Percentiles rank a stretch among this genome's conserved stretches.
These are phyloP conservation scores for Miichthys miiuy DNA, from an alignment of 2,797 vertebrate genomes.

Conservation along the genomic window DNA sequence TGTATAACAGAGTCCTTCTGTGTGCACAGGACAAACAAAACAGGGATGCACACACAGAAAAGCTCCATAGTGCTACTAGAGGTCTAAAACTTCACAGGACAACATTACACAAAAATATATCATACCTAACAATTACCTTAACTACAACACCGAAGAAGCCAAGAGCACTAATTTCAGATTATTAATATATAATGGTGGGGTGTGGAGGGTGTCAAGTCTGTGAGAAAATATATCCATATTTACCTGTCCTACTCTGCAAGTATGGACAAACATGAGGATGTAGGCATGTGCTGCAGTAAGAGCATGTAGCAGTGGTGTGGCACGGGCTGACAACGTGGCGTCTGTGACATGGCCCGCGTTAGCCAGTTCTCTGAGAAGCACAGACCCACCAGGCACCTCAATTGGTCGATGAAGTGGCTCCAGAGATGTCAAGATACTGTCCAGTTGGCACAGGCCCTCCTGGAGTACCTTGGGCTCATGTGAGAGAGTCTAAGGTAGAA, in stretches of 20 bases:
- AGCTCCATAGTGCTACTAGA: background rate
- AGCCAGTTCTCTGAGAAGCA: slow-evolving; percentile 94
- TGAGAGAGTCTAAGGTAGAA: slow-evolving; percentile 88
- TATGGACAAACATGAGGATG: slow-evolving; percentile 99
- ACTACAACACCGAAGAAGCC: too few species aligned
- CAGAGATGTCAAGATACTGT: slow-evolving; percentile 92
- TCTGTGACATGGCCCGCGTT: slow-evolving; percentile 93
- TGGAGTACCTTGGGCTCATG: slow-evolving; percentile 97
- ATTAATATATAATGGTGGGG: background rate
- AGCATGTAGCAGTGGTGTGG: slow-evolving; percentile 94
- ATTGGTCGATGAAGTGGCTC: slow-evolving; percentile 96
- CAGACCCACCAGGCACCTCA: slow-evolving; percentile 95
- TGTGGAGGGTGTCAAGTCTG: background rate
- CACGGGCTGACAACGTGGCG: slow-evolving; percentile 93
- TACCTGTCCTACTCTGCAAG: slow-evolving; percentile 97
- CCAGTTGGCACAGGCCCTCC: slow-evolving; percentile 94
- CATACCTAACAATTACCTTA: background rate
- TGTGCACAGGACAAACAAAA: background rate
- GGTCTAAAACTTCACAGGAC: background rate
- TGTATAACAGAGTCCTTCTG: background rate
- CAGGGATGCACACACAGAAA: background rate
- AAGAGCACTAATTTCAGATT: background rate
- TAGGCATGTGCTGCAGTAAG: slow-evolving; percentile 96
- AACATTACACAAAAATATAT: background rate
- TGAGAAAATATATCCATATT: slow-evolving; percentile 42